These are phyloP conservation scores for Cyclura pinguis DNA, from an alignment of 2,797 vertebrate genomes.

Conservation along the genomic window DNA sequence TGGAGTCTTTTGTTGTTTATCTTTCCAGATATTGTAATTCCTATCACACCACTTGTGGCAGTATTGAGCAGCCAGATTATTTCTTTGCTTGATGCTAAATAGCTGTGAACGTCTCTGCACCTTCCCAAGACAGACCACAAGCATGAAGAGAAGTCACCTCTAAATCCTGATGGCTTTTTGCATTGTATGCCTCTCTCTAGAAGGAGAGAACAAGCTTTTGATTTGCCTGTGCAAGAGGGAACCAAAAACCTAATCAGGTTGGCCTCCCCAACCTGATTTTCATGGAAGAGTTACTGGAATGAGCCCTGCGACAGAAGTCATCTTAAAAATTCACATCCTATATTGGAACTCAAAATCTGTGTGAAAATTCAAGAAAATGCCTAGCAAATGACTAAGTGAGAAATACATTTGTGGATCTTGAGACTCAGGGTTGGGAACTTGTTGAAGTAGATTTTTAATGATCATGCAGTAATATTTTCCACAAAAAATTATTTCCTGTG, in stretches of 20 bases:
- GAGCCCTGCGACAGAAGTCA: neutral
- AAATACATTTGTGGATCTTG: no score
- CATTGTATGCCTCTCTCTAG: neutral
- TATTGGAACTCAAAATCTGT: neutral
- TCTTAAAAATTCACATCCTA: no score
- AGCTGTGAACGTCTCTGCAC: neutral
- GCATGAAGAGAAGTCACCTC: neutral
- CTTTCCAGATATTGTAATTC: slow-evolving; percentile 31
- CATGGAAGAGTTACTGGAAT: neutral
- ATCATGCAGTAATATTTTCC: neutral
- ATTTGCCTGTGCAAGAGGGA: neutral
- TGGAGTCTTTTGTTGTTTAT: neutral
- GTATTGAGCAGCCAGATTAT: neutral
- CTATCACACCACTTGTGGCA: neutral
- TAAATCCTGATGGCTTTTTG: neutral
- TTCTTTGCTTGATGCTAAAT: neutral
- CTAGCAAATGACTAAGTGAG: neutral
- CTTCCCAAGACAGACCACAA: neutral
- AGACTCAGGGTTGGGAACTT: neutral
- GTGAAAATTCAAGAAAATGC: neutral
- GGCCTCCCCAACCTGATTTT: neutral
- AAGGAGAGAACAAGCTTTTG: neutral
- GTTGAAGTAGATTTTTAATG: neutral
- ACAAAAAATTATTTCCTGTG: neutral
- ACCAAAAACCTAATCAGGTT: no score